Evolutionary conservation across 1,140 invertebrate genomes (phyloP).

Genomic region (Trissolcus basalis): DNA sequence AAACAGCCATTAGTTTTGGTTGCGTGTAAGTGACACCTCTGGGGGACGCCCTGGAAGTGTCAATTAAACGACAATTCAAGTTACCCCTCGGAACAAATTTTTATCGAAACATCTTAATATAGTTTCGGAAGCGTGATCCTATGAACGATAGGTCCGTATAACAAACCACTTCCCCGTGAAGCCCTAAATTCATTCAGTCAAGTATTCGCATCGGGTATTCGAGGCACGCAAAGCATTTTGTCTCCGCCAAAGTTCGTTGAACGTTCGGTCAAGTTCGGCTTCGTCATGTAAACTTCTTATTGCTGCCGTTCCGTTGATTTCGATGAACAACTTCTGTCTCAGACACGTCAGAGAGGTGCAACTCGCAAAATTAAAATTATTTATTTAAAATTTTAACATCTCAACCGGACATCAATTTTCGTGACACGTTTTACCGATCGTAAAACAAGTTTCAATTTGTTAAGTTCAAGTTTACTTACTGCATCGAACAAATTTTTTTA

Average conservation of each 20-base stretch:
- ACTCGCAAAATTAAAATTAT: no score
- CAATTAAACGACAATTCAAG: neutral
- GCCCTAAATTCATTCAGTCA: constrained; percentile 17
- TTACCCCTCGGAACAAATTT: constrained; percentile 11
- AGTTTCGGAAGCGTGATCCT: constrained; percentile 23
- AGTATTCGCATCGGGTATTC: constrained; percentile 27
- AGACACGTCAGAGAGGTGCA: no score
- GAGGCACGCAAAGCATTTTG: constrained; percentile 37
- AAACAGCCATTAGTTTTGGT: no score
- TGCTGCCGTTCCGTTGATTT: neutral
- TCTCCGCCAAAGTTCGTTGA: constrained; percentile 39
- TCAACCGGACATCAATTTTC: no score
- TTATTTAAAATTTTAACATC: no score
- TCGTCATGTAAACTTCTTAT: constrained; percentile 14
- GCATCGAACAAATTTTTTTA: constrained; percentile 60
- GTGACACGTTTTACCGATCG: no score
- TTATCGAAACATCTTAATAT: constrained; percentile 30
- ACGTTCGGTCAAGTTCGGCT: constrained; percentile 39
- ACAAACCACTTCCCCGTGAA: constrained; percentile 29
- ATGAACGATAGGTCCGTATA: constrained; percentile 25
- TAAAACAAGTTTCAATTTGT: no score
- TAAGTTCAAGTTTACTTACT: constrained; percentile 60
- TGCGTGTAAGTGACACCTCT: no score
- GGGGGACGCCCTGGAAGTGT: no score
- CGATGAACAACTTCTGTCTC: no score